These are phyloP conservation scores for Phortica variegata DNA, from an alignment of 1,140 invertebrate species.

Conservation along the genomic window DNA sequence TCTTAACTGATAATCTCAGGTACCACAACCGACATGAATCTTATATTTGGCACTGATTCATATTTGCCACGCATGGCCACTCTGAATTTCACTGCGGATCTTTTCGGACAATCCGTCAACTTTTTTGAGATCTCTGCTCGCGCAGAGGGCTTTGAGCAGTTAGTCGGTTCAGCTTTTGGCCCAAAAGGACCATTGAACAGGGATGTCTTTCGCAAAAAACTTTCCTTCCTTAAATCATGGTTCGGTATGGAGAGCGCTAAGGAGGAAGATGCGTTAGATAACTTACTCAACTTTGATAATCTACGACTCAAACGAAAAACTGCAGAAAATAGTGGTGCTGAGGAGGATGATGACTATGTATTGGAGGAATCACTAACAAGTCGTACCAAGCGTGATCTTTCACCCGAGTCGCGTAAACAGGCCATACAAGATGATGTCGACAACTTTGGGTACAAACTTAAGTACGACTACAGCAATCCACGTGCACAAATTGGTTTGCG, in stretches of 20 bases:
- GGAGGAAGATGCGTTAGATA: slow-evolving; percentile 42
- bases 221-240: slow-evolving; percentile 58
- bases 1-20: slow-evolving; percentile 13
- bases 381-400: slow-evolving; percentile 18
- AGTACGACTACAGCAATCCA: slow-evolving; percentile 62
- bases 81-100: slow-evolving; percentile 82
- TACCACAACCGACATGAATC: slow-evolving; percentile 66
- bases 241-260: slow-evolving; percentile 39
- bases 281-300: slow-evolving; percentile 39
- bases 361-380: slow-evolving; percentile 21
- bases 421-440: slow-evolving; percentile 35
- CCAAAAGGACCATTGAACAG: slow-evolving; percentile 70
- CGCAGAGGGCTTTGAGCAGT: slow-evolving; percentile 81
- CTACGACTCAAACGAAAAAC: slow-evolving; percentile 36
- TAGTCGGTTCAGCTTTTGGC: slow-evolving; percentile 79
- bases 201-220: slow-evolving; percentile 63
- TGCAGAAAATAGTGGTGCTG: not conserved
- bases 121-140: slow-evolving; percentile 69
- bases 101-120: slow-evolving; percentile 90
- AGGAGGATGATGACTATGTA: slow-evolving; percentile 28
- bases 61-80: slow-evolving; percentile 80
- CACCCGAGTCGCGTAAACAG: slow-evolving; percentile 20
- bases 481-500: slow-evolving; percentile 62
- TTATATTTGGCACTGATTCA: slow-evolving; percentile 87
- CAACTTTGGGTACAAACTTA: slow-evolving; percentile 44